These are phyloP conservation scores for Ictalurus furcatus DNA, from an alignment of 2,113 vertebrate genomes.

Conservation along the genomic window DNA sequence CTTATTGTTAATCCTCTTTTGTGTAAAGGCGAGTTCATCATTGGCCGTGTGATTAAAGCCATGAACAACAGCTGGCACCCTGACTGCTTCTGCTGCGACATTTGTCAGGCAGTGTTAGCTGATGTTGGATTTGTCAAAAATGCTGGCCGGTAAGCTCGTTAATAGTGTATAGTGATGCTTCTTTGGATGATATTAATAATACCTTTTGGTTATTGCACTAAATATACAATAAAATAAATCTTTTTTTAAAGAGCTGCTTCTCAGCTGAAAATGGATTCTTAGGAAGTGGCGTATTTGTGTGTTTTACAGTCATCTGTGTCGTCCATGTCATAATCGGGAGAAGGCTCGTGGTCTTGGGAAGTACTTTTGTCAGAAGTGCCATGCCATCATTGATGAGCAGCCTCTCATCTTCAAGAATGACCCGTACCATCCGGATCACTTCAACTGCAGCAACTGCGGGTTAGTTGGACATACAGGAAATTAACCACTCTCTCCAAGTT, in stretches of 20 bases:
- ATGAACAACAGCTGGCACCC: conserved; percentile 99
- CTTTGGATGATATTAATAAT: not conserved
- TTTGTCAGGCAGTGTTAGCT: conserved; percentile 89
- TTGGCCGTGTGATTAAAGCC: conserved; percentile 98
- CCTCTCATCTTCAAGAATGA: conserved; percentile 98
- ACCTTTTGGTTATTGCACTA: not conserved
- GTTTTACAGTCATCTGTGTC: conserved; percentile 86
- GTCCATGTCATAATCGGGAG: conserved; percentile 94
- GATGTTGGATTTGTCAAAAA: conserved; percentile 99
- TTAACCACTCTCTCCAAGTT: not conserved
- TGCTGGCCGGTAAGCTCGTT: conserved; percentile 84
- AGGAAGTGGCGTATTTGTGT: not conserved
- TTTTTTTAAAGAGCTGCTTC: not conserved
- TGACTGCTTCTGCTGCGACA: conserved; percentile 95
- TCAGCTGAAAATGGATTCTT: not conserved
- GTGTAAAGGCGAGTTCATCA: conserved; percentile 93
- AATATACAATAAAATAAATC: not conserved
- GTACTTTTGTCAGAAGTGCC: conserved; percentile 98
- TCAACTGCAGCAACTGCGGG: conserved; percentile 98
- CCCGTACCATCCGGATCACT: conserved; percentile 98
- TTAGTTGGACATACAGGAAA: conserved; percentile 61
- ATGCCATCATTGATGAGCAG: conserved; percentile 95
- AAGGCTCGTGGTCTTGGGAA: conserved; percentile 96
- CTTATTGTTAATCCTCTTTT: conserved; percentile 4
- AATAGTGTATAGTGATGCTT: not conserved